Conservation (phyloP, 2,888 invertebrate genomes). For the Syrphus vitripennis region DNA sequence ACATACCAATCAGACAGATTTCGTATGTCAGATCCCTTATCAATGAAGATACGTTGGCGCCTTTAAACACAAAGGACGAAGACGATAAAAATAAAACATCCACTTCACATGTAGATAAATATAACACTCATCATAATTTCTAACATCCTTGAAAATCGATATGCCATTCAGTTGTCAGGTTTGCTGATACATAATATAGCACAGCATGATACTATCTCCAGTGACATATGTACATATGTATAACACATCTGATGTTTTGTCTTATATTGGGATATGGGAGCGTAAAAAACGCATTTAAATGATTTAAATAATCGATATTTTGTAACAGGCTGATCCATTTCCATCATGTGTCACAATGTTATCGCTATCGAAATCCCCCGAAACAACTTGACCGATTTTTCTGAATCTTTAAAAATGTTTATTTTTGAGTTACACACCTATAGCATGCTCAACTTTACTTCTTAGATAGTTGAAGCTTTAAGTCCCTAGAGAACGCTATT, state of each 20-base stretch:
- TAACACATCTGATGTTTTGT: not conserved
- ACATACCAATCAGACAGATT: not conserved
- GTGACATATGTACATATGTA: not conserved
- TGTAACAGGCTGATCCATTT: too few relatives aligned
- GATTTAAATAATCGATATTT: too few relatives aligned
- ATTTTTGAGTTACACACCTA: too few relatives aligned
- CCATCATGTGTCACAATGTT: too few relatives aligned
- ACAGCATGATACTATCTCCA: not conserved
- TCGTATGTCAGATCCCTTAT: not conserved
- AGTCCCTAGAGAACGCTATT: too few relatives aligned
- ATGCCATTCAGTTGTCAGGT: not conserved
- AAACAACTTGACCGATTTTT: too few relatives aligned
- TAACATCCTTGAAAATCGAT: not conserved
- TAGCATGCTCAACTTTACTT: too few relatives aligned
- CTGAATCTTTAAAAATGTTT: too few relatives aligned
- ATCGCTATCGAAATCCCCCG: too few relatives aligned
- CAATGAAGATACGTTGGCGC: not conserved
- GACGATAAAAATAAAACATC: not conserved
- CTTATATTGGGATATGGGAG: not conserved
- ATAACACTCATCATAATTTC: not conserved
- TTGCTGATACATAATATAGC: not conserved
- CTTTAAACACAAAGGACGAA: not conserved
- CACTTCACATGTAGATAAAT: too few relatives aligned
- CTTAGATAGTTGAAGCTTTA: too few relatives aligned
- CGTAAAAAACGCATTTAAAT: not conserved